These are phyloP conservation scores for Lobophora halterata DNA, from an alignment of 2,888 invertebrate genomes.

Conservation along the genomic window DNA sequence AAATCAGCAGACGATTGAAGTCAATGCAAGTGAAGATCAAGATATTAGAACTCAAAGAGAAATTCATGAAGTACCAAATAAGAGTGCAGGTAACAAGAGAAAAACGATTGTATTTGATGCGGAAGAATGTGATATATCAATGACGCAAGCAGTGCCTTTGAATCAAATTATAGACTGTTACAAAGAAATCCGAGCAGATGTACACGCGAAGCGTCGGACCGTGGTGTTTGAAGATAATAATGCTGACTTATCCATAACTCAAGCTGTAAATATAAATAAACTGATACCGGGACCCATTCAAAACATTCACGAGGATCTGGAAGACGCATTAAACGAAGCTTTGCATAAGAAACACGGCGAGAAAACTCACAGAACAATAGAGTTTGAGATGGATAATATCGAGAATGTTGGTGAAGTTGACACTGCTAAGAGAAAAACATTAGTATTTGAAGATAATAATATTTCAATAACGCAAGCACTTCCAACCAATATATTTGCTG, in stretches of 20 bases:
- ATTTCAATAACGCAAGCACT: constrained; percentile 24
- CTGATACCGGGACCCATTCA: background rate
- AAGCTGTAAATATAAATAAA: constrained; percentile 10
- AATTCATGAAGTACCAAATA: constrained; percentile 1
- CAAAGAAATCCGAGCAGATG: background rate
- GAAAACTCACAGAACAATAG: constrained; percentile 6
- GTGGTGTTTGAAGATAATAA: constrained; percentile 17
- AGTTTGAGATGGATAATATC: constrained; percentile 25
- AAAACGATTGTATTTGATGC: constrained; percentile 30
- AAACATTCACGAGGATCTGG: constrained; percentile 9
- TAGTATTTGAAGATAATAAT: constrained; percentile 13
- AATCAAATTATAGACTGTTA: constrained; percentile 11
- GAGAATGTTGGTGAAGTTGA: too few species aligned
- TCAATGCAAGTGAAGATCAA: background rate
- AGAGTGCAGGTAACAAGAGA: constrained; percentile 15
- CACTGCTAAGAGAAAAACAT: constrained; percentile 2
- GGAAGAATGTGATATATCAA: constrained; percentile 36
- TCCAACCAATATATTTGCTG: constrained; percentile 16
- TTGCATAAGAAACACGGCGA: constrained; percentile 7
- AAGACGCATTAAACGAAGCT: constrained; percentile 13
- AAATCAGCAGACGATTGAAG: background rate
- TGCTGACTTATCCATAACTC: constrained; percentile 16
- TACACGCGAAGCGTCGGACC: constrained; percentile 1
- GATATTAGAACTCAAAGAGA: background rate
- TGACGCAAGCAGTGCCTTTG: constrained; percentile 35